Conservation (phyloP, 2,888 invertebrate genomes). For the Chirona hameri region DNA sequence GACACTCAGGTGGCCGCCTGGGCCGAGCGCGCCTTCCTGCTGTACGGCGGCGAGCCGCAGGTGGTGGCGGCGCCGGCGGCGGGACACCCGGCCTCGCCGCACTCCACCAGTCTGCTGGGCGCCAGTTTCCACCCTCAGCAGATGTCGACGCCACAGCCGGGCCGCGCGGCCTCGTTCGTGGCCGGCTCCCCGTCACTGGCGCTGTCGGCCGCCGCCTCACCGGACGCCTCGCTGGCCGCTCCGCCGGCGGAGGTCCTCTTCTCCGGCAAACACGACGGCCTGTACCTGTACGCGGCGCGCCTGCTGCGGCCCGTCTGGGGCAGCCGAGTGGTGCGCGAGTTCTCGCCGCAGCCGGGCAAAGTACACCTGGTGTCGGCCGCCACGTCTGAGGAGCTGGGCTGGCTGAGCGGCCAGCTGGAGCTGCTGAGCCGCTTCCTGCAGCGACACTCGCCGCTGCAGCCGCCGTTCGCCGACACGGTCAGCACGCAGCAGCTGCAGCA, state of each 20-base stretch:
- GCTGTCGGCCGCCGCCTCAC: slow-evolving; percentile 39
- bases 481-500: slow-evolving; percentile 33
- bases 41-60: slow-evolving; percentile 66
- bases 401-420: slow-evolving; percentile 69
- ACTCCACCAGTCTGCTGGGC: slow-evolving; percentile 5
- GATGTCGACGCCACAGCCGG: slow-evolving; percentile 23
- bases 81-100: slow-evolving; percentile 7
- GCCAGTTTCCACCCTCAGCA: slow-evolving; percentile 30
- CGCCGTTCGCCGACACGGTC: slow-evolving; percentile 1
- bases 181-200: not conserved
- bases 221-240: slow-evolving; percentile 25
- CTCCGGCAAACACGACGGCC: slow-evolving; percentile 86
- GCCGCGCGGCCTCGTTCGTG: not conserved
- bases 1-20: slow-evolving; percentile 61
- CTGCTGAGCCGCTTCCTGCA: slow-evolving; percentile 71
- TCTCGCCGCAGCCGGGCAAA: not conserved
- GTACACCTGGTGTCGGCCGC: slow-evolving; percentile 63
- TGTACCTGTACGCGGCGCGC: slow-evolving; percentile 85
- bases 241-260: slow-evolving; percentile 44
- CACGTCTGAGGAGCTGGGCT: slow-evolving; percentile 64
- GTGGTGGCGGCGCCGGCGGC: slow-evolving; percentile 10
- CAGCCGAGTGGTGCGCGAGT: slow-evolving; percentile 50
- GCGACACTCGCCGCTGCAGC: slow-evolving; percentile 49
- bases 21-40: slow-evolving; percentile 87
- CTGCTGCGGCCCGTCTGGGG: slow-evolving; percentile 88